phyloP scores from a whole-genome alignment of 1,140 invertebrate species.

The Eupristina koningsbergeri region DNA sequence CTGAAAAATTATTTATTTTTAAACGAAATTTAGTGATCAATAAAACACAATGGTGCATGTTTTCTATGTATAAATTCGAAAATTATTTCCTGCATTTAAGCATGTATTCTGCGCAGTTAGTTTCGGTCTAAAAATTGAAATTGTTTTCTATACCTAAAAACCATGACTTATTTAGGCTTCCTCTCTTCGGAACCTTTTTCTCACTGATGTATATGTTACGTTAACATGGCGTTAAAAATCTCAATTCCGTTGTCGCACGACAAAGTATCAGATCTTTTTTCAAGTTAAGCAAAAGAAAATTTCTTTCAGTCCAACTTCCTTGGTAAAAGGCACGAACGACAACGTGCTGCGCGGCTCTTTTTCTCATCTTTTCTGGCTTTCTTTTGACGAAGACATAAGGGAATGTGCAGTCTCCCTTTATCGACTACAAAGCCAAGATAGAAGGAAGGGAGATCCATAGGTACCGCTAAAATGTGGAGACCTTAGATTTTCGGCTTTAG shows the following conservation, averaged over 20 bases:
- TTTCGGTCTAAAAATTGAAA: not conserved
- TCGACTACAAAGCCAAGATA: not conserved
- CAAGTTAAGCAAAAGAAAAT: slow-evolving; percentile 1
- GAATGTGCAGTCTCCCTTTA: not conserved
- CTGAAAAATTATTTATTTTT: too few species aligned
- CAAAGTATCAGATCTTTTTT: slow-evolving; percentile 25
- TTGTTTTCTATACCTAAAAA: not conserved
- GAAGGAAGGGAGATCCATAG: not conserved
- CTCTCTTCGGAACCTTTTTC: not conserved
- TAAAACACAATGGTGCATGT: too few species aligned
- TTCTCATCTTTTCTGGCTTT: not conserved
- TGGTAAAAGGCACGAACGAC: not conserved
- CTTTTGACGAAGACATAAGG: not conserved
- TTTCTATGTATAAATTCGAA: not conserved
- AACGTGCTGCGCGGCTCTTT: not conserved
- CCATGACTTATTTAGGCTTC: not conserved
- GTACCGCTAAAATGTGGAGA: not conserved
- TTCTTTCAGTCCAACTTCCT: not conserved
- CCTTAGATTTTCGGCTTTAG: not conserved
- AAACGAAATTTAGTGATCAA: too few species aligned
- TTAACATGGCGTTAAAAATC: slow-evolving; percentile 7
- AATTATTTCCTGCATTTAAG: not conserved
- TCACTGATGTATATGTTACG: not conserved
- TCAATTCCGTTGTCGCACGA: slow-evolving; percentile 25
- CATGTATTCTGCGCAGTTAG: not conserved